Evolutionary conservation across 2,113 vertebrate species (phyloP).

Genomic region (Microcebus ravelobensis): DNA sequence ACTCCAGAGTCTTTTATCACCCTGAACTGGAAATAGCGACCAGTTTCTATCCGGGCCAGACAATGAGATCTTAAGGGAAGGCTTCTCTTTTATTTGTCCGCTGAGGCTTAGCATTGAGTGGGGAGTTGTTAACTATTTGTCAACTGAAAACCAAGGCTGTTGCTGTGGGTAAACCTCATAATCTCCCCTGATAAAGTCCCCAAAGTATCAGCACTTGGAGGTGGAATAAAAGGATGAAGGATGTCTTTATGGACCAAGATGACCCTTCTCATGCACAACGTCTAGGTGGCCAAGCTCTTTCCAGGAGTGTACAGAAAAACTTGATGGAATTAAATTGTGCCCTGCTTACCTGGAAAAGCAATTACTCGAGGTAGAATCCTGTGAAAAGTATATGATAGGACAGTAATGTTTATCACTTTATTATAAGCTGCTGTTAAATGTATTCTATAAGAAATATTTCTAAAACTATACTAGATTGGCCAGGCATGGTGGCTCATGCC

Average conservation of each 20-base stretch:
- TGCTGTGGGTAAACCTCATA: background rate
- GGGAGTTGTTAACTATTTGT: background rate
- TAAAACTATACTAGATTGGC: background rate
- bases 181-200: background rate
- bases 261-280: background rate
- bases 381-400: background rate
- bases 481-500: no score
- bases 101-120: background rate
- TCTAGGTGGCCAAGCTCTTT: background rate
- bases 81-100: background rate
- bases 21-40: background rate
- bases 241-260: no score
- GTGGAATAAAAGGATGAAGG: background rate
- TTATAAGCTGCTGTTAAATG: background rate
- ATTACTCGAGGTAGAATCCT: background rate
- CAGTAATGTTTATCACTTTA: no score
- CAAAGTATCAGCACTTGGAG: background rate
- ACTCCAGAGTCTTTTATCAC: background rate
- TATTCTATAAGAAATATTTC: background rate
- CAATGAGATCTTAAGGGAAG: no score
- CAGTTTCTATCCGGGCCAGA: background rate
- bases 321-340: background rate
- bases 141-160: background rate
- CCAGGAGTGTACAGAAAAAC: background rate
- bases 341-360: background rate